These are phyloP conservation scores for Antheraea yamamai DNA, from an alignment of 2,888 invertebrate genomes.

Conservation along the genomic window DNA sequence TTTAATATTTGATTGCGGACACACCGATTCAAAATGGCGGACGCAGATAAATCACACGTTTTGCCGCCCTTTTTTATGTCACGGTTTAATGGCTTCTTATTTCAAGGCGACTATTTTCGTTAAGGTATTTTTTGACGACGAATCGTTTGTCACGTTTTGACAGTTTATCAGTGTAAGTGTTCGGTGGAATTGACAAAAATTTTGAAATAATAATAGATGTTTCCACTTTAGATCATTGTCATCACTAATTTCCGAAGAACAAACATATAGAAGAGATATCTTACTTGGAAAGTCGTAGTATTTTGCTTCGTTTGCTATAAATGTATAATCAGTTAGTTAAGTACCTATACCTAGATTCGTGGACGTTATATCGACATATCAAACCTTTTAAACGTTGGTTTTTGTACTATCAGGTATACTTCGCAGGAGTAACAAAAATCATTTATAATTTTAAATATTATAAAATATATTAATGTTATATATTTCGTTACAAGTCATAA, in stretches of 20 bases:
- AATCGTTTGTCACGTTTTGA: conserved; percentile 23
- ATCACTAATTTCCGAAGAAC: no score
- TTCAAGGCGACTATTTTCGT: conserved; percentile 56
- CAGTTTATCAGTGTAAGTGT: conserved; percentile 16
- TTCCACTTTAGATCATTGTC: not conserved
- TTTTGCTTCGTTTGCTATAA: no score
- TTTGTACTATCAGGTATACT: no score
- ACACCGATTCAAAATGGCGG: conserved; percentile 47
- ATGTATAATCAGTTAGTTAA: no score
- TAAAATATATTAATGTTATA: no score
- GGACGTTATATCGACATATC: no score
- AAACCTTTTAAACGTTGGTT: no score
- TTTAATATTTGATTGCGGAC: conserved; percentile 54
- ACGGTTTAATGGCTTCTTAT: conserved; percentile 50
- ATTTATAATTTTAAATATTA: no score
- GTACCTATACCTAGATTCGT: no score
- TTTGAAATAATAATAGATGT: not conserved
- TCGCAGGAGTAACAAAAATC: no score
- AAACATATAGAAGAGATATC: no score
- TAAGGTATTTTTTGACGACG: conserved; percentile 33
- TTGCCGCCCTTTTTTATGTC: conserved; percentile 50
- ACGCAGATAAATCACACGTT: conserved; percentile 54
- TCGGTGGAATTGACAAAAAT: conserved; percentile 16
- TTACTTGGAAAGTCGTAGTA: no score
- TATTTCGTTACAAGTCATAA: not conserved